Percentiles rank a stretch among this genome's conserved stretches.
Conservation (phyloP, 2,113 vertebrate genomes). For the Coracopsis vasa region DNA sequence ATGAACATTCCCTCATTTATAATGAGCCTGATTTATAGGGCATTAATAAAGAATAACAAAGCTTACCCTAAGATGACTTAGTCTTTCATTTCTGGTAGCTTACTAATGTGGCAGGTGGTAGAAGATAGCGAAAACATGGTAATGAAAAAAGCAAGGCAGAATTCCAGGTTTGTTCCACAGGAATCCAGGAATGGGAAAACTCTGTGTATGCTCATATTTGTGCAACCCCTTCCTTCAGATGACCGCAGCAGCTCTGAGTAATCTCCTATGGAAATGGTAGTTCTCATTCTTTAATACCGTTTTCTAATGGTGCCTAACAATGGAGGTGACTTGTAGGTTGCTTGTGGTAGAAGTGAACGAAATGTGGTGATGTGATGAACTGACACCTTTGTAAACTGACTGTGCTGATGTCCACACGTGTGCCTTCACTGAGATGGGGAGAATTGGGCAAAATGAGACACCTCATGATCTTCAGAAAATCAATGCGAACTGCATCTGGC, state of each 20-base stretch:
- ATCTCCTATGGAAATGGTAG: conserved; percentile 38
- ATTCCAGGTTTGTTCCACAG: conserved; percentile 56
- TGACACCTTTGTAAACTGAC: conserved; percentile 8
- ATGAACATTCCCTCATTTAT: conserved; percentile 67
- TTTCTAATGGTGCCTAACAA: conserved; percentile 18
- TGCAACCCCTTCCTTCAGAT: conserved; percentile 52
- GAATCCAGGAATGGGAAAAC: conserved; percentile 62
- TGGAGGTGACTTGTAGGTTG: not conserved
- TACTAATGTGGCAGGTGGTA: conserved; percentile 62
- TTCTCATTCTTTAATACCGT: not conserved
- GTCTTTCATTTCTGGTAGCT: conserved; percentile 70
- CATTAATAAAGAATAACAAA: conserved; percentile 71
- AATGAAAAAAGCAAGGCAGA: conserved; percentile 36
- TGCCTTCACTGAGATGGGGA: not conserved
- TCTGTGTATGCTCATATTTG: conserved; percentile 16
- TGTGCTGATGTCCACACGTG: not conserved
- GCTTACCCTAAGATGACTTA: conserved; percentile 66
- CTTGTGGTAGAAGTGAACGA: not conserved
- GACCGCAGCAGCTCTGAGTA: conserved; percentile 51
- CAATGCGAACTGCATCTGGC: conserved; percentile 58
- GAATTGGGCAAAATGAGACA: conserved; percentile 53
- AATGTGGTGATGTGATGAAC: conserved; percentile 15
- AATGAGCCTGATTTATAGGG: conserved; percentile 63
- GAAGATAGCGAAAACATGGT: conserved; percentile 51
- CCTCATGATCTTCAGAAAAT: conserved; percentile 58